Conservation (phyloP, 2,888 invertebrate genomes). For the Terebella lapidaria region DNA sequence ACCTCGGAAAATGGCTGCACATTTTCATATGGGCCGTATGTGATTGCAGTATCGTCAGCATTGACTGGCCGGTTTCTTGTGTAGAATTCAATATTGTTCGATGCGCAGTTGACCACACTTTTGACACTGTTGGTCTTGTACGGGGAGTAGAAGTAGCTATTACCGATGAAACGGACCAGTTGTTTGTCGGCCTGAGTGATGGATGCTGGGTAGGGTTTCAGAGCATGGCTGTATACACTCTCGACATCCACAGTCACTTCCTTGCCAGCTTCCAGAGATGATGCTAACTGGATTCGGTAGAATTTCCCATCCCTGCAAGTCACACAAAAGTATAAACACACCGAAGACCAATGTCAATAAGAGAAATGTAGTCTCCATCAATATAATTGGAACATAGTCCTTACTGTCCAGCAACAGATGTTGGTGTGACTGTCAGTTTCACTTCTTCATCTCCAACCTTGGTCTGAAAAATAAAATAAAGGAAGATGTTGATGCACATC, state of each 20-base stretch:
- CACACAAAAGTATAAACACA: not conserved
- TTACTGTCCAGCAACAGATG: no score
- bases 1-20: slow-evolving; percentile 59
- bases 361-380: no score
- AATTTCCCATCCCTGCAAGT: slow-evolving; percentile 22
- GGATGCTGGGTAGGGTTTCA: slow-evolving; percentile 78
- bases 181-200: slow-evolving; percentile 93
- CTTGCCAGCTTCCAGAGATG: slow-evolving; percentile 40
- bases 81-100: slow-evolving; percentile 66
- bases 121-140: slow-evolving; percentile 76
- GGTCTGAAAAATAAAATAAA: no score
- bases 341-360: no score
- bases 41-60: slow-evolving; percentile 73
- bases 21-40: slow-evolving; percentile 83
- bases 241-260: slow-evolving; percentile 43
- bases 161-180: slow-evolving; percentile 79
- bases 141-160: slow-evolving; percentile 76
- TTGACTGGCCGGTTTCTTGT: slow-evolving; percentile 50
- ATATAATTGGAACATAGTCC: no score
- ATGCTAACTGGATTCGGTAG: slow-evolving; percentile 39
- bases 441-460: no score
- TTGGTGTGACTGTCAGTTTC: no score
- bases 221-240: slow-evolving; percentile 68
- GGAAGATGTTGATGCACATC: no score
- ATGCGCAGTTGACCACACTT: slow-evolving; percentile 71